Percentiles rank a stretch among this genome's conserved stretches.
These are phyloP conservation scores for Aphyosemion australe DNA, from an alignment of 2,113 vertebrate species.

Conservation along the genomic window DNA sequence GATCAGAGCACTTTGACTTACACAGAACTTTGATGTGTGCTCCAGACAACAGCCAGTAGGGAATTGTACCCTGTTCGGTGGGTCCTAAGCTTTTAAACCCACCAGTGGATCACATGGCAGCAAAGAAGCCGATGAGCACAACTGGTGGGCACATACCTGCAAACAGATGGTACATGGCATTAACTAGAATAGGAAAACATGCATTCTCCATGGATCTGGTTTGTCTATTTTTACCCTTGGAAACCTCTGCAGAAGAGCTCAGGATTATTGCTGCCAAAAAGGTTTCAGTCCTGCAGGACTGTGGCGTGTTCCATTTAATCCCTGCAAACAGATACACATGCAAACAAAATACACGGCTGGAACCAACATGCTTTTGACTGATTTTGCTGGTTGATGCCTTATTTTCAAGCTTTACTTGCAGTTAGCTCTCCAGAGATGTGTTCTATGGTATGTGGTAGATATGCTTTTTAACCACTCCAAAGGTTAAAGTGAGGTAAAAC, in stretches of 20 bases:
- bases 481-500: not conserved
- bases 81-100: slow-evolving; percentile 77
- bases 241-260: slow-evolving; percentile 18
- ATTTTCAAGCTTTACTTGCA: not conserved
- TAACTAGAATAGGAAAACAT: slow-evolving; percentile 64
- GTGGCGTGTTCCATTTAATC: slow-evolving; percentile 39
- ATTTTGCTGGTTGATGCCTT: not conserved
- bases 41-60: slow-evolving; percentile 26
- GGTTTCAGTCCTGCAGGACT: slow-evolving; percentile 20
- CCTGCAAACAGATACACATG: slow-evolving; percentile 22
- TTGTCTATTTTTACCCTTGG: slow-evolving; percentile 72
- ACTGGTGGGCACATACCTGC: slow-evolving; percentile 72
- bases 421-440: not conserved
- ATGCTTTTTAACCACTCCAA: not conserved
- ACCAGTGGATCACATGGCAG: slow-evolving; percentile 73
- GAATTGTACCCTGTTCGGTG: slow-evolving; percentile 44
- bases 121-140: slow-evolving; percentile 52
- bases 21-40: slow-evolving; percentile 39
- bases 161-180: slow-evolving; percentile 69
- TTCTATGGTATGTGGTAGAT: not conserved
- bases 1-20: slow-evolving; percentile 47
- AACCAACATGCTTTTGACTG: not conserved
- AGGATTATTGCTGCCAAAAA: slow-evolving; percentile 40
- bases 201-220: slow-evolving; percentile 61
- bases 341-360: not conserved